Base-by-base conservation (phyloP, 2,888 invertebrate species). In the Metellina segmentata region DNA sequence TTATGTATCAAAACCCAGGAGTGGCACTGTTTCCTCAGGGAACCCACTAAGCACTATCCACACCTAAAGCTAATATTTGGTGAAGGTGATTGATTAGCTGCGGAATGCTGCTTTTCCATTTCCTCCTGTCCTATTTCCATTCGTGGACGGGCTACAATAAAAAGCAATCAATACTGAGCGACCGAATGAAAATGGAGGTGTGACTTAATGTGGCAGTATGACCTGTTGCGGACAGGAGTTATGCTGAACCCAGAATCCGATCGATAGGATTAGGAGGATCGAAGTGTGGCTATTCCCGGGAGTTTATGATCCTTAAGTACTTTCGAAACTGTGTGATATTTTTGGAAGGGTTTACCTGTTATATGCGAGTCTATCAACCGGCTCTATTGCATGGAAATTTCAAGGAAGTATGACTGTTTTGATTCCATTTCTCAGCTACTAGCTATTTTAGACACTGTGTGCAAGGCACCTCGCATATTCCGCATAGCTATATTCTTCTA, bases 211-310 rank as follows among this genome's bases (percentile, higher is more conserved):
- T 79, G 61, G 34, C 34, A 6, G 61, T 19, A 11, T 52, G 61
- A 79, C 79, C 79, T 79, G 79, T 79, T 78, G 78, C 78, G 7
- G 78, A 19, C 7, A 13, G 74, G 51, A 51, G 52, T n/a, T 20
- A 51, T 78, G 13, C 34, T 34, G 34, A 34, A 34, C n/a, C 51
- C 19, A 20, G 78, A 8, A 78, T 78, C 61, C 61, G 16, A 34
- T 34, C 34, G 34, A 34, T 34, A 34, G 34, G 34, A 34, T 34
- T 34, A 34, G 34, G 34, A 34, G 34, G 34, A 34, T 4, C 34
- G 34, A 34, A 34, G 4, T 34, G 34, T 34, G 34, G 34, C 34
- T 34, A 34, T 34, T 2, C 34, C 34, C 34, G 1, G 34, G 34
- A 34, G 34, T 2, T 34, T 34, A 34, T 4, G 34, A 34, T 34